Percentiles rank a stretch among this genome's conserved stretches.
These are phyloP conservation scores for Chrysina gloriosa DNA, from an alignment of 2,888 invertebrate species.

Conservation along the genomic window DNA sequence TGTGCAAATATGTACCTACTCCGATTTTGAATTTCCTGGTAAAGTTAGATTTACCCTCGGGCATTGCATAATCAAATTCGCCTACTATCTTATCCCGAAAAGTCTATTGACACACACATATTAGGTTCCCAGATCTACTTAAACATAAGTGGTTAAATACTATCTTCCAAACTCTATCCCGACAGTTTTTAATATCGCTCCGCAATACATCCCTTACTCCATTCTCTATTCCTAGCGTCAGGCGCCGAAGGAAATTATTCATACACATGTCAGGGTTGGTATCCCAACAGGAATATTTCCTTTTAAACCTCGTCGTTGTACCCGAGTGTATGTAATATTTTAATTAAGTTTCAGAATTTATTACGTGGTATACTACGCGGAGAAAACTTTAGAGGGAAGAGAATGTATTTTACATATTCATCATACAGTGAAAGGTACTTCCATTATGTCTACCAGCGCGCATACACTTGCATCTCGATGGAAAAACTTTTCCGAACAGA, in stretches of 20 bases:
- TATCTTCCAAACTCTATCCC: not conserved
- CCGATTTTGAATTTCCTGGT: conserved; percentile 9
- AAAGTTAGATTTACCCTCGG: conserved; percentile 15
- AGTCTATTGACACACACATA: conserved; percentile 12
- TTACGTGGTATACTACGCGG: not conserved
- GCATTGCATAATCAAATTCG: conserved; percentile 10
- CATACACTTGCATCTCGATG: not conserved
- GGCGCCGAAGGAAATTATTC: not conserved
- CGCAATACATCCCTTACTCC: not conserved
- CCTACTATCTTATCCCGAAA: not conserved
- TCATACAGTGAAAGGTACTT: not conserved
- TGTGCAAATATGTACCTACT: not conserved
- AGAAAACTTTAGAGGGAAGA: not conserved
- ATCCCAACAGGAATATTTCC: not conserved
- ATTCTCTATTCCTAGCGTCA: not conserved
- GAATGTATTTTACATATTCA: not conserved
- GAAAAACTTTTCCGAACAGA: conserved; percentile 11
- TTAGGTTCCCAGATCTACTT: conserved; percentile 14
- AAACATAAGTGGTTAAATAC: not conserved
- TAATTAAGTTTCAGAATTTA: not conserved
- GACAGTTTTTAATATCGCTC: too few relatives aligned
- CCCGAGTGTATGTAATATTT: not conserved
- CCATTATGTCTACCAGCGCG: not conserved
- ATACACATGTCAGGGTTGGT: not conserved
- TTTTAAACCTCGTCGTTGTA: not conserved